Conservation (phyloP, 2,888 invertebrate genomes). For the Metellina segmentata region DNA sequence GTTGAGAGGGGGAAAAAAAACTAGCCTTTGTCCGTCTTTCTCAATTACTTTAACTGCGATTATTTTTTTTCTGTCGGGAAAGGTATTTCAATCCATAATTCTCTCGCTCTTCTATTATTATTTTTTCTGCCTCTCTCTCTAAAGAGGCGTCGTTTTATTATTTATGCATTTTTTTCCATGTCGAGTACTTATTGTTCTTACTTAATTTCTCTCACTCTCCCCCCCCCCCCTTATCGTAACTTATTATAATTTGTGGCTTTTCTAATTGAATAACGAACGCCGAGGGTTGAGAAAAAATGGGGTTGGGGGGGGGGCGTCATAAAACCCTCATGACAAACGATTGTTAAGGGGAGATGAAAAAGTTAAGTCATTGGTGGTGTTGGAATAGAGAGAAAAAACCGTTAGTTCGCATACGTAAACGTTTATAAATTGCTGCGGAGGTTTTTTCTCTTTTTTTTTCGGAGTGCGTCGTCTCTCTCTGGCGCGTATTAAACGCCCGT, state of each 20-base stretch:
- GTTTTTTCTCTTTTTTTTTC: conserved; percentile 23
- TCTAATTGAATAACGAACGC: conserved; percentile 76
- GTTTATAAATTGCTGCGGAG: conserved; percentile 64
- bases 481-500: conserved; percentile 60
- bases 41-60: conserved; percentile 55
- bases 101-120: conserved; percentile 5
- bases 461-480: conserved; percentile 31
- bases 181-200: conserved; percentile 65
- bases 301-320: conserved; percentile 16
- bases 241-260: conserved; percentile 76
- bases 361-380: conserved; percentile 51
- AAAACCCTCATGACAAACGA: conserved; percentile 60
- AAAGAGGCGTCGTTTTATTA: conserved; percentile 50
- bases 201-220: conserved; percentile 48
- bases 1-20: conserved; percentile 2
- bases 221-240: conserved; percentile 28
- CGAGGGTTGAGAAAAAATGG: conserved; percentile 27
- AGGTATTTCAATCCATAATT: conserved; percentile 73
- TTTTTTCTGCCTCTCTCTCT: neutral
- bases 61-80: conserved; percentile 31
- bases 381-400: conserved; percentile 21
- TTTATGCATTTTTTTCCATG: conserved; percentile 58
- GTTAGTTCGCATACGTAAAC: conserved; percentile 50
- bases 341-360: conserved; percentile 61
- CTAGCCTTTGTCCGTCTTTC: conserved; percentile 41